Evolutionary conservation across 1,140 invertebrate genomes (phyloP).

Genomic region (Psix sp.): DNA sequence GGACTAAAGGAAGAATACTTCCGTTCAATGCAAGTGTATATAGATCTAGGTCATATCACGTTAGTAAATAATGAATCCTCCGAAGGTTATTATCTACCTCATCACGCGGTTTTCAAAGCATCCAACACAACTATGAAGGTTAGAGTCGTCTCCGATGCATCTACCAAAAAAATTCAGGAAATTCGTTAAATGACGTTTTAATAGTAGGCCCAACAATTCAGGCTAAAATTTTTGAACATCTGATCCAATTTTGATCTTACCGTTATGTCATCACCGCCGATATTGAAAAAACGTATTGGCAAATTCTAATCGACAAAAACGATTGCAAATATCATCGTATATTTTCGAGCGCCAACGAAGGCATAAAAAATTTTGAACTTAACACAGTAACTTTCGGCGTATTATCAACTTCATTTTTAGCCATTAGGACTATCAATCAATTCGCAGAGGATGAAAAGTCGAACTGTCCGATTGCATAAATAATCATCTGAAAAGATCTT

Average conservation of each 20-base stretch:
- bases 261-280: constrained; percentile 62
- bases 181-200: constrained; percentile 60
- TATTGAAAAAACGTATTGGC: constrained; percentile 68
- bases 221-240: constrained; percentile 60
- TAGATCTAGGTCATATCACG: constrained; percentile 56
- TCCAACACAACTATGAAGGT: constrained; percentile 1
- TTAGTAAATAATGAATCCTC: neutral
- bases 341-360: neutral
- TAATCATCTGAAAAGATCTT: constrained; percentile 18
- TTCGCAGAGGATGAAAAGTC: constrained; percentile 27
- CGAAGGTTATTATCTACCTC: constrained; percentile 16
- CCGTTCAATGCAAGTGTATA: constrained; percentile 52
- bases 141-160: constrained; percentile 5
- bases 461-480: constrained; percentile 13
- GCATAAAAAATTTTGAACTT: constrained; percentile 4
- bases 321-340: constrained; percentile 10
- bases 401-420: constrained; percentile 49
- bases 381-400: constrained; percentile 46
- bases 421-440: constrained; percentile 47
- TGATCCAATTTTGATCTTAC: constrained; percentile 62
- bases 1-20: constrained; percentile 24
- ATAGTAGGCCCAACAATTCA: constrained; percentile 58
- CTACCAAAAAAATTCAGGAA: constrained; percentile 18
- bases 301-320: constrained; percentile 34
- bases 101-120: constrained; percentile 18